Percentiles rank a stretch among this genome's conserved stretches.
phyloP scores from a whole-genome alignment of 2,797 vertebrate species.

The Coregonus suidteri region DNA sequence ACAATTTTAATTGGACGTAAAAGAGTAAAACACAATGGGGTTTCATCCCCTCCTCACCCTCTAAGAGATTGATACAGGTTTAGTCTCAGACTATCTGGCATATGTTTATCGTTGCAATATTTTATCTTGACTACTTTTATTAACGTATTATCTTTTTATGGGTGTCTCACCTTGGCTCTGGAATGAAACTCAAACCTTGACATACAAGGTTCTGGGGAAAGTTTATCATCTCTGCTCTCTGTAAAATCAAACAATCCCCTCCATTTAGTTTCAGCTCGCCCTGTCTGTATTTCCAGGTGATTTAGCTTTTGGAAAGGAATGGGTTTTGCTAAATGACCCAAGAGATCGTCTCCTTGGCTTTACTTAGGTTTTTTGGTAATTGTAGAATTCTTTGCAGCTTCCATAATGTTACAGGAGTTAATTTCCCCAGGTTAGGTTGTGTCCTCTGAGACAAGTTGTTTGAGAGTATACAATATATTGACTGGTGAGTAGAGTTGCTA shows the following conservation, averaged over 20 bases:
- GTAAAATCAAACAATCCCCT: not conserved
- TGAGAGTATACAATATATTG: not conserved
- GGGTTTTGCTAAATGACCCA: not conserved
- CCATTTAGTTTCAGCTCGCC: not conserved
- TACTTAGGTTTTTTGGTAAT: not conserved
- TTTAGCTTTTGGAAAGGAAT: not conserved
- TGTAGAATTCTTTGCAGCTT: not conserved
- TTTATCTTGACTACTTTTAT: constrained; percentile 7
- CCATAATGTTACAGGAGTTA: not conserved
- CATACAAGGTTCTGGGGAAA: not conserved
- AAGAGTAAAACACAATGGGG: too few relatives aligned
- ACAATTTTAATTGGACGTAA: too few relatives aligned
- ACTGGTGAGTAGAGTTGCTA: too few relatives aligned
- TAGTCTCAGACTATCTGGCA: not conserved
- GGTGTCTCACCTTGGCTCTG: constrained; percentile 5
- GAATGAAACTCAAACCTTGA: constrained; percentile 4
- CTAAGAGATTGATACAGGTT: too few relatives aligned
- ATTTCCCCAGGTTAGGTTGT: not conserved
- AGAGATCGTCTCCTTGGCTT: not conserved
- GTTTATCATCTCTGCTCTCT: not conserved
- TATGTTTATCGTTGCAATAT: constrained; percentile 20
- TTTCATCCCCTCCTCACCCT: not conserved
- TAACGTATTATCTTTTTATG: constrained; percentile 20
- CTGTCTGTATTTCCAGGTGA: not conserved
- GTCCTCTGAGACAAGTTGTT: not conserved